Evolutionary conservation across 2,113 vertebrate species (phyloP), one percentile per base, ranked within the genome.

Genomic region (Hyperopisus bebe): DNA sequence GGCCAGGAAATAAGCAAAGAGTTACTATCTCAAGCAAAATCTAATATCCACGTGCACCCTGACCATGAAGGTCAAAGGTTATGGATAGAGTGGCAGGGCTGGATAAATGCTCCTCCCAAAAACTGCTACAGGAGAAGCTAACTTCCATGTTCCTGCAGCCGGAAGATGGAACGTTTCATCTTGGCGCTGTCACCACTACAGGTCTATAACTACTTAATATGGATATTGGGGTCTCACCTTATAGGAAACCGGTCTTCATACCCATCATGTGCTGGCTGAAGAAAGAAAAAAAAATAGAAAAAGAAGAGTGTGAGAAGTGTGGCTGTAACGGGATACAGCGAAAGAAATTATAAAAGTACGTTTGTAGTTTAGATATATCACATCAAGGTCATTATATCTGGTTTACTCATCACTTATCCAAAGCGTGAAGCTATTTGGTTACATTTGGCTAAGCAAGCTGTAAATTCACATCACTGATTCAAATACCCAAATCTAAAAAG

Each of bases 171-270:
- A 90, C 88, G 91, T 53, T 89, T 83, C 55, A 48, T 88, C 15
- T 15, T 27, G 88, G 58, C 80, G 42, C 87, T 53, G 87, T 62
- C 85, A 90, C 58, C 92, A 17, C 89, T 44, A 53, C 84, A 19
- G 35, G 47, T 62, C 88, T 11, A 53, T 24, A 50, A 27, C 47
- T 86, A 46, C n/a, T 47, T 1, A 27, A 35, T 3, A 42, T 27
- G 85, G 85, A 19, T 21, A 87, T 13, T 42, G 85, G 31, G 2
- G 88, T 92, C 98, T 97, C 97, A 99, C 98, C 98, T 99, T 97
- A 97, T 97, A 94, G 97, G 96, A 0, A 98, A 97, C 93, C 97
- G 96, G 0, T 96, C 94, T 83, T 98, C 98, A 19, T 99, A 99
- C 94, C 98, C 98, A 86, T 99, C 98, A 53, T 98, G 95, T 24